phyloP scores from a whole-genome alignment of 2,797 vertebrate genomes.

The Vespertilio murinus region DNA sequence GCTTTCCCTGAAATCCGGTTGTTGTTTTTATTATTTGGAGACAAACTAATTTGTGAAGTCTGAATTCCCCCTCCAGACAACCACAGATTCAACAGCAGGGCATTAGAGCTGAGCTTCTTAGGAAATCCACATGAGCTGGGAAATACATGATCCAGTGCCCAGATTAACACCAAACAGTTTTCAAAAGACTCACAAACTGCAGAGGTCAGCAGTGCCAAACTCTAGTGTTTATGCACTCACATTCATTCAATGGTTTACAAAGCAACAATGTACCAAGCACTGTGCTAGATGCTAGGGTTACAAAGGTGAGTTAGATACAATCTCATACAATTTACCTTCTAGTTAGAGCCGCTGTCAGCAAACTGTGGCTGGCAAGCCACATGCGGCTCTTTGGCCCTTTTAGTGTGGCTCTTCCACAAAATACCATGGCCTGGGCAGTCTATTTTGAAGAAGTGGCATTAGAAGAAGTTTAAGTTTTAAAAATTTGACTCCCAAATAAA shows the following conservation, averaged over 20 bases:
- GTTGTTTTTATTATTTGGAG: constrained; percentile 45
- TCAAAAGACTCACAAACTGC: neutral
- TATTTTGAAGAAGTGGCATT: no score
- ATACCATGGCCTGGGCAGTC: no score
- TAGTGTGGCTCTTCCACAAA: no score
- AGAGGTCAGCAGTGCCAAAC: neutral
- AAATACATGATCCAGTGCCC: neutral
- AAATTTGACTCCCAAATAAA: no score
- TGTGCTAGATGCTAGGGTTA: neutral
- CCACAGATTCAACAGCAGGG: constrained; percentile 13
- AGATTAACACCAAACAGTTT: neutral
- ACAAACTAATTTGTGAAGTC: neutral
- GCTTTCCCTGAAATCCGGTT: constrained; percentile 8
- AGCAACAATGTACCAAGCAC: neutral
- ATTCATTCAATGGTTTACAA: neutral
- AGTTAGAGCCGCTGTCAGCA: neutral
- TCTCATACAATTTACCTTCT: neutral
- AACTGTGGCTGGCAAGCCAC: no score
- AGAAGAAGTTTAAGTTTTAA: no score
- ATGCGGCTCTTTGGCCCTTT: no score
- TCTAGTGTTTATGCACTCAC: neutral
- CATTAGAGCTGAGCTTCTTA: constrained; percentile 8
- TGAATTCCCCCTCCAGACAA: constrained; percentile 5
- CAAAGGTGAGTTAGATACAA: neutral
- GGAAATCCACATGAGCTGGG: neutral